These are phyloP conservation scores for Eulemur coronatus DNA, from an alignment of 2,797 vertebrate species.

Conservation along the genomic window DNA sequence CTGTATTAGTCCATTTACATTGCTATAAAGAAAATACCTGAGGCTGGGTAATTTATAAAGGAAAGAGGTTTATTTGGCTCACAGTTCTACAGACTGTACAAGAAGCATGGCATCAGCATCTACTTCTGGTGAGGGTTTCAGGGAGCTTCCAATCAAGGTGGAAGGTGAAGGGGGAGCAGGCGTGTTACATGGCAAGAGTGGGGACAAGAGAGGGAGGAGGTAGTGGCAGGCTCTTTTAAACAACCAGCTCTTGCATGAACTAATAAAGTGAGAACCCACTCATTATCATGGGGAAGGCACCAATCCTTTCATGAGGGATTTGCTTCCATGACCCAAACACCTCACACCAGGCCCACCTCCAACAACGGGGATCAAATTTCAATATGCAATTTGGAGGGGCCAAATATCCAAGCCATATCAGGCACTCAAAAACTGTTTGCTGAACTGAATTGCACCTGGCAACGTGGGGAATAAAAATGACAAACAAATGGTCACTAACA, in stretches of 20 bases:
- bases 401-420: neutral
- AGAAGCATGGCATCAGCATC: neutral
- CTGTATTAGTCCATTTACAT: neutral
- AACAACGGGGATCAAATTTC: neutral
- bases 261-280: neutral
- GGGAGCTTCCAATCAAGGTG: neutral
- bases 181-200: neutral
- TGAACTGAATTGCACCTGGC: constrained; percentile 34
- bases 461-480: constrained; percentile 8
- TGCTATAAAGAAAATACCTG: neutral
- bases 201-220: neutral
- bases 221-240: neutral
- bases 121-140: neutral
- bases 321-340: neutral
- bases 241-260: neutral
- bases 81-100: neutral
- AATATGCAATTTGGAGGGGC: neutral
- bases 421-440: constrained; percentile 25
- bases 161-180: neutral
- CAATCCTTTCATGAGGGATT: neutral
- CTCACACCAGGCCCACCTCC: neutral
- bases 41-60: neutral
- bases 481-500: constrained; percentile 37
- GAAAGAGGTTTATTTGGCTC: neutral
- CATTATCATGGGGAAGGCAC: neutral